phyloP scores from a whole-genome alignment of 2,113 vertebrate genomes.

The Stegastes partitus region DNA sequence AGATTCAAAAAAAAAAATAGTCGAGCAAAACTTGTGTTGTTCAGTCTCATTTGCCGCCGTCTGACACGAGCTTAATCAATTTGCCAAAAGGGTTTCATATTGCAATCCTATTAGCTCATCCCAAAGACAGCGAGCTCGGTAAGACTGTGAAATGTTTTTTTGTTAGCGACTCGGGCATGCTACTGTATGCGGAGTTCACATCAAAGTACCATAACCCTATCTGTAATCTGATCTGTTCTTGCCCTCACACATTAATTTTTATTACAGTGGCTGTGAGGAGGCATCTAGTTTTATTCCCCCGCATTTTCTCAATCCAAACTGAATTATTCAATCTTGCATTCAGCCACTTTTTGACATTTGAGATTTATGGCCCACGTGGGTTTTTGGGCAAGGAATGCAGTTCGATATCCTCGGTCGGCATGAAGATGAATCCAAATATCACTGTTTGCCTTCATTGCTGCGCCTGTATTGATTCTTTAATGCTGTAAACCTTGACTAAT shows the following conservation, averaged over 20 bases:
- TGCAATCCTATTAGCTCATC: slow-evolving; percentile 59
- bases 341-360: slow-evolving; percentile 75
- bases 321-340: slow-evolving; percentile 73
- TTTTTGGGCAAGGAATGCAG: slow-evolving; percentile 55
- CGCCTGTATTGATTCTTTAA: slow-evolving; percentile 76
- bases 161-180: slow-evolving; percentile 31
- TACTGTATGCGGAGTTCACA: slow-evolving; percentile 44
- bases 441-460: slow-evolving; percentile 70
- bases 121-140: slow-evolving; percentile 42
- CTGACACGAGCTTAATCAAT: slow-evolving; percentile 65
- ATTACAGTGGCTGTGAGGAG: slow-evolving; percentile 22
- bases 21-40: slow-evolving; percentile 47
- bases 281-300: slow-evolving; percentile 26
- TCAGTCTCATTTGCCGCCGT: slow-evolving; percentile 54
- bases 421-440: slow-evolving; percentile 81
- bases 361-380: slow-evolving; percentile 72
- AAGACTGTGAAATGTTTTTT: slow-evolving; percentile 51
- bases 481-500: slow-evolving; percentile 82
- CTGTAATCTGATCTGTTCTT: slow-evolving; percentile 48
- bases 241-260: slow-evolving; percentile 45
- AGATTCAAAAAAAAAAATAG: slow-evolving; percentile 46
- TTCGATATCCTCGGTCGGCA: slow-evolving; percentile 72
- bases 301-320: slow-evolving; percentile 57
- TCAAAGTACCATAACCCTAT: slow-evolving; percentile 38
- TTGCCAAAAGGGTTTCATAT: slow-evolving; percentile 52